phyloP scores from a whole-genome alignment of 2,888 invertebrate genomes.

The Ashinkailepas kermadecensis region DNA sequence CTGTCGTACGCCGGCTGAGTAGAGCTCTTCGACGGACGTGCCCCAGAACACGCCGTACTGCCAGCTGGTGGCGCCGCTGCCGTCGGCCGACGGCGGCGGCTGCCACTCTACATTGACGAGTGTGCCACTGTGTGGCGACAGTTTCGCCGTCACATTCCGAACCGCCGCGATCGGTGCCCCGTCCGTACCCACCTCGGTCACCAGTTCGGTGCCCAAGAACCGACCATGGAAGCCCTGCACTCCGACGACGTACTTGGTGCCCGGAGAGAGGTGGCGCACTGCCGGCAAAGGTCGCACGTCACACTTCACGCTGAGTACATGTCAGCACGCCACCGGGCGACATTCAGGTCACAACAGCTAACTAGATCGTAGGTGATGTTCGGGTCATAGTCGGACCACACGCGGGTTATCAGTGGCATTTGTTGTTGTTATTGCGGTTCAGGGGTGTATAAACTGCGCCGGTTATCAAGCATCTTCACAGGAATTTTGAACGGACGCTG shows the following conservation, averaged over 20 bases:
- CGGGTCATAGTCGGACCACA: too few species aligned
- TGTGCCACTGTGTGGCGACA: slow-evolving; percentile 45
- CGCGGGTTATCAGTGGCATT: too few species aligned
- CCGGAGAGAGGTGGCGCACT: slow-evolving; percentile 53
- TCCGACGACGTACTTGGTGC: slow-evolving; percentile 51
- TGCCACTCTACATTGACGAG: slow-evolving; percentile 59
- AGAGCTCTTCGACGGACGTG: slow-evolving; percentile 50
- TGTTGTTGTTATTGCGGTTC: too few species aligned
- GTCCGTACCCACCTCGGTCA: slow-evolving; percentile 32
- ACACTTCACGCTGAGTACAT: too few species aligned
- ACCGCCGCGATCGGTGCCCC: slow-evolving; percentile 35
- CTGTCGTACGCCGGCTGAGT: slow-evolving; percentile 49
- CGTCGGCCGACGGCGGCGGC: slow-evolving; percentile 50
- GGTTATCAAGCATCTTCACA: too few species aligned
- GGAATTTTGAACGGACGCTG: too few species aligned
- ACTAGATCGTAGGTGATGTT: too few species aligned
- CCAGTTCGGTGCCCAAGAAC: slow-evolving; percentile 34
- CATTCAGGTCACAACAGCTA: too few species aligned
- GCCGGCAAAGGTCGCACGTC: neutral
- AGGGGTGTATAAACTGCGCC: too few species aligned
- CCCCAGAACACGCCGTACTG: slow-evolving; percentile 67
- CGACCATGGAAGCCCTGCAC: slow-evolving; percentile 41
- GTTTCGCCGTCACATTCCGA: slow-evolving; percentile 38
- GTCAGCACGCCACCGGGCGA: too few species aligned
- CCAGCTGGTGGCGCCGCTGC: slow-evolving; percentile 38